Evolutionary conservation across 2,888 invertebrate genomes (phyloP), one percentile per base, ranked within the genome.

Genomic region (Diploptera punctata): DNA sequence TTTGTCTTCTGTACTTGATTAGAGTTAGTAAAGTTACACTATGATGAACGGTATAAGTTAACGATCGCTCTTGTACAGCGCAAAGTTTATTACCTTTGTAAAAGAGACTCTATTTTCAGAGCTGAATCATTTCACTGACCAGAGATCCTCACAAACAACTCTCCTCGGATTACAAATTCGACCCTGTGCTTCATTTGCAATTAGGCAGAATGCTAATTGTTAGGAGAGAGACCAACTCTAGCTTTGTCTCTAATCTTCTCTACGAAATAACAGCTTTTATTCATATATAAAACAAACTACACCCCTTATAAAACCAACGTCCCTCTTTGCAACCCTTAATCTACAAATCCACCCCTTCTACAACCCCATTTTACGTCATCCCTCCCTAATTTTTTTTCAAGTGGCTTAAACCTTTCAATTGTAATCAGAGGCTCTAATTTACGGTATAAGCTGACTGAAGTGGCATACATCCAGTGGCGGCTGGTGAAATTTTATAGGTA

Each of bases 271-370:
- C 26, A 7, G 57, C 13, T 29, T 29, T n/a, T 16, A 24, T n/a
- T 9, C 29, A 29, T 31, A n/a, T 57, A 29, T 29, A 57, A 57
- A 54, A 54, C 54, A 54, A 54, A 54, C 54, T 57, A 57, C n/a
- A 57, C 4, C 5, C 57, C n/a, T n/a, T n/a, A n/a, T n/a, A n/a
- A n/a, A n/a, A n/a, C n/a, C n/a, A n/a, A n/a, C n/a, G n/a, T n/a
- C n/a, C n/a, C n/a, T n/a, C n/a, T n/a, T n/a, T n/a, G n/a, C n/a
- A n/a, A n/a, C n/a, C n/a, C n/a, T n/a, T n/a, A n/a, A n/a, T n/a
- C n/a, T n/a, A n/a, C n/a, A 52, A 52, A 29, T 16, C 57, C 18
- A 3, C n/a, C n/a, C 16, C 21, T 13, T 5, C 18, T 57, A 26
- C n/a, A 4, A 57, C 18, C 4, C 57, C 26, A 13, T 3, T 3